These are phyloP conservation scores for Gallinago nigripennis DNA, from an alignment of 2,797 vertebrate species.

Conservation along the genomic window DNA sequence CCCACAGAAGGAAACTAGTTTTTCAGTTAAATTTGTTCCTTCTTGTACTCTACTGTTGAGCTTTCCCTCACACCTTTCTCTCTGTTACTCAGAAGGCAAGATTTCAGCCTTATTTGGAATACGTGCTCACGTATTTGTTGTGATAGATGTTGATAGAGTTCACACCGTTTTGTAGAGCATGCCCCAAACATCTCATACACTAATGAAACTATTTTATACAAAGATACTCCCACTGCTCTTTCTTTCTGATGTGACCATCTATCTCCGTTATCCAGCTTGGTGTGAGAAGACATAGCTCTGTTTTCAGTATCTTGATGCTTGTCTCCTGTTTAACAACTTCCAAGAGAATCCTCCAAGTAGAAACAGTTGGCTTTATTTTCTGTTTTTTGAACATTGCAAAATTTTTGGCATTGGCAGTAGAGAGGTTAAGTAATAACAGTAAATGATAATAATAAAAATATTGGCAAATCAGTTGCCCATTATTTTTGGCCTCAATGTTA, in stretches of 20 bases:
- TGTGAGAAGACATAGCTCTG: not conserved
- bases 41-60: not conserved
- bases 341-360: not conserved
- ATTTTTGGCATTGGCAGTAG: not conserved
- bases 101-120: not conserved
- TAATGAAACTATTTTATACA: not conserved
- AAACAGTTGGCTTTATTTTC: not conserved
- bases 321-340: not conserved
- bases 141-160: not conserved
- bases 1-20: not conserved
- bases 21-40: not conserved
- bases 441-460: not conserved
- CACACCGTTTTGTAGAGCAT: not conserved
- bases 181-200: not conserved
- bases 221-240: not conserved
- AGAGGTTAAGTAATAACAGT: not conserved
- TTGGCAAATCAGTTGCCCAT: not conserved
- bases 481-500: not conserved
- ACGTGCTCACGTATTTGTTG: not conserved
- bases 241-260: not conserved
- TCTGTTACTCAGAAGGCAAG: not conserved
- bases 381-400: not conserved
- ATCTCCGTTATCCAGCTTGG: not conserved
- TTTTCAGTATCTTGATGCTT: not conserved
- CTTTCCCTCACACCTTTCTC: not conserved